Conservation (phyloP, 2,888 invertebrate genomes). For the Drosophila antonietae region DNA sequence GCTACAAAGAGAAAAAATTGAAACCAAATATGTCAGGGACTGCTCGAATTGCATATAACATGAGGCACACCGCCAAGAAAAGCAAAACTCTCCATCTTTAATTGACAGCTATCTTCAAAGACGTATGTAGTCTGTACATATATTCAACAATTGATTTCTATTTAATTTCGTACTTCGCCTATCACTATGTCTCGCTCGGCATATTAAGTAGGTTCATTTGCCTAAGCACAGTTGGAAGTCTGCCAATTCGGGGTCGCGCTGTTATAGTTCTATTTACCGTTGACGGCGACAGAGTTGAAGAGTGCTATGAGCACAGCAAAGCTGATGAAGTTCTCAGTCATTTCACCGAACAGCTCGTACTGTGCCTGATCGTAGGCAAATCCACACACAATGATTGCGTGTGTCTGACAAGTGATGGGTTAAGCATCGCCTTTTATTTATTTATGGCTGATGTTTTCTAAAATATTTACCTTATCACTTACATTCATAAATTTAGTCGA, state of each 20-base stretch:
- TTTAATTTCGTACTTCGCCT: too few relatives aligned
- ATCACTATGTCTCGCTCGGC: conserved; percentile 24
- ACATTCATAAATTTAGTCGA: conserved; percentile 35
- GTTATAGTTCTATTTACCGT: conserved; percentile 52
- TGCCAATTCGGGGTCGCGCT: conserved; percentile 34
- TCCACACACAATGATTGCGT: background rate
- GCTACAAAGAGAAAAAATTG: conserved; percentile 42
- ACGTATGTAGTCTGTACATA: too few relatives aligned
- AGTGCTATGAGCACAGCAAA: conserved; percentile 47
- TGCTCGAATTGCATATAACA: background rate
- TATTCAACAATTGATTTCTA: too few relatives aligned
- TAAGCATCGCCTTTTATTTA: conserved; percentile 26
- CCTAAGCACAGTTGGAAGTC: conserved; percentile 35
- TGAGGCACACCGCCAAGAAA: too few relatives aligned
- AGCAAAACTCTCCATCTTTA: too few relatives aligned
- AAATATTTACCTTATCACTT: conserved; percentile 31
- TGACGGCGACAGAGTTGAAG: conserved; percentile 44
- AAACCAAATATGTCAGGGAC: background rate
- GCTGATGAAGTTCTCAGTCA: conserved; percentile 52
- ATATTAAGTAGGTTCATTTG: conserved; percentile 31
- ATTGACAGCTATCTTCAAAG: background rate
- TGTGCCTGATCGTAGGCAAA: conserved; percentile 47
- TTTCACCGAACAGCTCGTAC: conserved; percentile 57
- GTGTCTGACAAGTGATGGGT: conserved; percentile 11
- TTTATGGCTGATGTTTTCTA: conserved; percentile 26